A percentile compares a stretch with the other conserved stretches of the same genome.
phyloP scores from a whole-genome alignment of 2,888 invertebrate species.

The Saturnia pavonia region DNA sequence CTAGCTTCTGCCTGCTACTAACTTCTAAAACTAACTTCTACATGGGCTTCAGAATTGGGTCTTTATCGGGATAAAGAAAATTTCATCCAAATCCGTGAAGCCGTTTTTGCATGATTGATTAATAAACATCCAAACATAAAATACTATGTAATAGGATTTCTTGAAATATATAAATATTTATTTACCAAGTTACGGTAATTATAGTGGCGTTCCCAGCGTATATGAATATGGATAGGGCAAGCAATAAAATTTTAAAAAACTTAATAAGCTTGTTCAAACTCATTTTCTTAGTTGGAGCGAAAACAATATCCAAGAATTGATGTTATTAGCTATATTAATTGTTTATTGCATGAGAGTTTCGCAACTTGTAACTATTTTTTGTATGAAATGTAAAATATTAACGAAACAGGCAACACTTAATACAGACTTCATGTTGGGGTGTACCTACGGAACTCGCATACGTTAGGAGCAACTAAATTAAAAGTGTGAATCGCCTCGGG shows the following conservation, averaged over 20 bases:
- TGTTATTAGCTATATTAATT: neutral
- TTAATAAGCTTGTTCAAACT: neutral
- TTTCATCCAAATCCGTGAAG: too few species aligned
- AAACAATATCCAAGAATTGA: neutral
- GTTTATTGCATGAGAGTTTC: neutral
- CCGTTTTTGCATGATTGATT: too few species aligned
- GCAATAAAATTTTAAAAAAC: neutral
- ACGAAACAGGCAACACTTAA: slow-evolving; percentile 2
- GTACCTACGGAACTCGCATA: slow-evolving; percentile 72
- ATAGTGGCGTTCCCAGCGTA: neutral
- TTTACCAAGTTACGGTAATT: too few species aligned
- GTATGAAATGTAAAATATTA: neutral
- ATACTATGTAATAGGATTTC: too few species aligned
- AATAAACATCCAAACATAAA: too few species aligned
- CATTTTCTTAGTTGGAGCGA: neutral
- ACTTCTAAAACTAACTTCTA: too few species aligned
- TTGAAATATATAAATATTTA: too few species aligned
- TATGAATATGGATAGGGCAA: neutral
- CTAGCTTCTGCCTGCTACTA: too few species aligned
- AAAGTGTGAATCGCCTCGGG: slow-evolving; percentile 77
- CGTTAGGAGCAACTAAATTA: slow-evolving; percentile 80
- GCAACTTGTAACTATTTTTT: neutral
- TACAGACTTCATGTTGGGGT: slow-evolving; percentile 24
- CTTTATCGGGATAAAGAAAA: too few species aligned
- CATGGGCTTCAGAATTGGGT: too few species aligned